These are phyloP conservation scores for Eustalomyia histrio DNA, from an alignment of 2,888 invertebrate genomes.

Conservation along the genomic window DNA sequence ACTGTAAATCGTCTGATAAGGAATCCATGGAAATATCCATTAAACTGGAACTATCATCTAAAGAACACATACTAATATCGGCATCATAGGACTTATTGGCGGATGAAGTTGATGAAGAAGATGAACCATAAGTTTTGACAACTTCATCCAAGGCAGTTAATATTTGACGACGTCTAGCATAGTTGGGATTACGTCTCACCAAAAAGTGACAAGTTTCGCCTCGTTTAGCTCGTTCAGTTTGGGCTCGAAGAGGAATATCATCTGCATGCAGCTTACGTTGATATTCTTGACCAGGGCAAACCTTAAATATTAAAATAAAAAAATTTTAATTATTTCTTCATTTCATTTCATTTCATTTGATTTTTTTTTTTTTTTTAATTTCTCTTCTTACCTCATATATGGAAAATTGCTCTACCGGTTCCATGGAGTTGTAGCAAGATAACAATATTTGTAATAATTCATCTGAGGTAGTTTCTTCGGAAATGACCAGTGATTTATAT, in stretches of 20 bases:
- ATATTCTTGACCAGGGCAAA: slow-evolving; percentile 89
- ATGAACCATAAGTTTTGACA: slow-evolving; percentile 47
- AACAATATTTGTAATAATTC: slow-evolving; percentile 91
- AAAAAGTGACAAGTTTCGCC: slow-evolving; percentile 88
- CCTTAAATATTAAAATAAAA: slow-evolving; percentile 77
- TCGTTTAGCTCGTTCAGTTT: slow-evolving; percentile 85
- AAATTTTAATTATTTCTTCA: not conserved
- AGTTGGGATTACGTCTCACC: slow-evolving; percentile 89
- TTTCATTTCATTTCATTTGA: too few species aligned
- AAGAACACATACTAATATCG: slow-evolving; percentile 67
- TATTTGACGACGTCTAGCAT: slow-evolving; percentile 80
- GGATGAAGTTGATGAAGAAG: not conserved
- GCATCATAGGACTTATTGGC: slow-evolving; percentile 68
- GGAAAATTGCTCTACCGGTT: slow-evolving; percentile 92
- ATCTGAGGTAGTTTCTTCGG: slow-evolving; percentile 92
- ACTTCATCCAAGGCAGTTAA: slow-evolving; percentile 74
- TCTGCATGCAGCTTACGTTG: slow-evolving; percentile 93
- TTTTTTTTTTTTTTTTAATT: too few species aligned
- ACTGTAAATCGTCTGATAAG: slow-evolving; percentile 73
- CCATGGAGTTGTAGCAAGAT: slow-evolving; percentile 90
- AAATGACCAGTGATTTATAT: slow-evolving; percentile 94
- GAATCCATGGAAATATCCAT: slow-evolving; percentile 76
- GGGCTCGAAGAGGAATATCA: slow-evolving; percentile 90
- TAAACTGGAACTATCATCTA: slow-evolving; percentile 71
- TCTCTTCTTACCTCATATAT: slow-evolving; percentile 87